Percentiles rank a stretch among this genome's conserved stretches.
Evolutionary conservation across 2,113 vertebrate genomes (phyloP).

Genomic region (Zosterops pallidus): DNA sequence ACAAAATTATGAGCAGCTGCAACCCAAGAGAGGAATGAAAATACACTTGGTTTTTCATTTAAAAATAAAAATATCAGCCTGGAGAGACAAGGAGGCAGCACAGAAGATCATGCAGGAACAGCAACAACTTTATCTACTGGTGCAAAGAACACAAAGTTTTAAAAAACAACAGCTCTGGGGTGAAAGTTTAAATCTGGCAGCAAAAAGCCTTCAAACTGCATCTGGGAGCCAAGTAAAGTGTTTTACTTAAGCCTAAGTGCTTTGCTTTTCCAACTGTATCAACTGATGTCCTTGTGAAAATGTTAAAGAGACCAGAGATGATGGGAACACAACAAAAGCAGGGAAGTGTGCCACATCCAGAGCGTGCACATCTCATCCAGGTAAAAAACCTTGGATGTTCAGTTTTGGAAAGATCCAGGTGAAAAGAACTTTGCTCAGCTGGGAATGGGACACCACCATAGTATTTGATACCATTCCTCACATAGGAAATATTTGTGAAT

Average conservation of each 20-base stretch:
- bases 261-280: background rate
- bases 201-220: background rate
- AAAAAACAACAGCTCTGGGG: background rate
- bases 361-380: background rate
- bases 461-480: background rate
- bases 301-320: background rate
- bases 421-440: background rate
- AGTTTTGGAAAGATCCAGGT: background rate
- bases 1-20: background rate
- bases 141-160: background rate
- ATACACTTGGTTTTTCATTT: background rate
- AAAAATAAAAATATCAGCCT: background rate
- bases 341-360: background rate
- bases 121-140: background rate
- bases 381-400: background rate
- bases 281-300: background rate
- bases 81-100: background rate
- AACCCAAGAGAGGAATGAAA: background rate
- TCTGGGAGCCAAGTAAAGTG: background rate
- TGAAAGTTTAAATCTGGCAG: background rate
- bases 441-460: background rate
- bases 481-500: background rate
- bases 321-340: background rate
- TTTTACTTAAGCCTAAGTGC: background rate
- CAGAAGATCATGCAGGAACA: background rate